These are phyloP conservation scores for Isoperla grammatica DNA, from an alignment of 2,888 invertebrate species.

Conservation along the genomic window DNA sequence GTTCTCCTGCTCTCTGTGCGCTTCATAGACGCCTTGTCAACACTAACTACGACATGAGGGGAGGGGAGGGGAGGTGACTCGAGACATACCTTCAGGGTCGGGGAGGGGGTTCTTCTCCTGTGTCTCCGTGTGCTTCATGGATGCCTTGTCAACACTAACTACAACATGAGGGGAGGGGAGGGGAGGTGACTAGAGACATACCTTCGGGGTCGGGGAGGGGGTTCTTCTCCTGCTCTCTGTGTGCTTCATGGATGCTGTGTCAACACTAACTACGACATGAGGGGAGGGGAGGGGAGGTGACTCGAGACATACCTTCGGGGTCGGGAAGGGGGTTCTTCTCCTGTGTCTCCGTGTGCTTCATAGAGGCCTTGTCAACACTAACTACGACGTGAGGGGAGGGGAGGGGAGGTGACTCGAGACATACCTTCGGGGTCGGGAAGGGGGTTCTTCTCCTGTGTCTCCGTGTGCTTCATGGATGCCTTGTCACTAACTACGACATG, in stretches of 20 bases:
- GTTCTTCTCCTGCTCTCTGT: slow-evolving; percentile 88
- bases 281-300: too few relatives aligned
- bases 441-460: slow-evolving; percentile 69
- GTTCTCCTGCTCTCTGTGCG: slow-evolving; percentile 67
- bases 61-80: too few relatives aligned
- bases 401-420: too few relatives aligned
- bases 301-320: slow-evolving; percentile 58
- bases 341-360: slow-evolving; percentile 66
- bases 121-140: slow-evolving; percentile 85
- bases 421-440: slow-evolving; percentile 69
- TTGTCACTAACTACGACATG: too few relatives aligned
- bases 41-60: too few relatives aligned
- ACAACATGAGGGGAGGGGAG: too few relatives aligned
- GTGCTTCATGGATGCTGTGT: slow-evolving; percentile 77
- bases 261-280: too few relatives aligned
- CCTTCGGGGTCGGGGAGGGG: slow-evolving; percentile 91
- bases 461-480: too few relatives aligned
- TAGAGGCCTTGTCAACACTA: slow-evolving; percentile 64
- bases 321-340: slow-evolving; percentile 72
- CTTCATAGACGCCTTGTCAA: slow-evolving; percentile 66
- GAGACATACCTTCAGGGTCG: slow-evolving; percentile 84
- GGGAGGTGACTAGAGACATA: too few relatives aligned
- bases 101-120: slow-evolving; percentile 90
- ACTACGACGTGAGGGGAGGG: too few relatives aligned
- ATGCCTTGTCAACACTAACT: slow-evolving; percentile 74